Base-by-base conservation (phyloP, 2,113 vertebrate species). In the Pogonocichla stellata region DNA sequence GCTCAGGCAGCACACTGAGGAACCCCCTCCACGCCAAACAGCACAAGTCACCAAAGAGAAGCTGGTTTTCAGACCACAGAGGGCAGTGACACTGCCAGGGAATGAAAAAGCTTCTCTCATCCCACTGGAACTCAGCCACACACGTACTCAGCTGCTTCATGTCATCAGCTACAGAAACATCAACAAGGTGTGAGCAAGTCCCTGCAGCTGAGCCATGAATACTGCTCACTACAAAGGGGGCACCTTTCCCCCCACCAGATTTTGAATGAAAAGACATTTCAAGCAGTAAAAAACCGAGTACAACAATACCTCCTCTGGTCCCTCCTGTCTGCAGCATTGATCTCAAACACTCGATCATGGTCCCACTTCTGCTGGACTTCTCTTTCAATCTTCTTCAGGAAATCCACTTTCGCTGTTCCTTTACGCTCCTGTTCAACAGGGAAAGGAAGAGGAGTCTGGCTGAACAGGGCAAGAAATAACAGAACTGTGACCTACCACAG, bases 341-440 rank as follows among this genome's bases (percentile, higher is more conserved):
- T 33, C 91, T 99, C 98, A 98, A 99, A 99, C 4, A 97, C 79
- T 66, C 96, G 98, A 60, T 99, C 98, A 51, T 84, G 90, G 14
- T 99, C 98, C 99, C 99, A 99, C 98, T 99, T 99, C 74, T 98
- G 97, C 93, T 99, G 99, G 74, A 99, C 97, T 74, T 99, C 99
- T 24, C 93, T 96, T 92, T 99, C 99, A 71, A 99, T 99, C 95
- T 98, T 99, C 97, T 98, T 99, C 94, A 99, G 93, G 83, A 98
- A 99, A 97, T 99, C 99, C 6, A 99, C 98, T 94, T 99, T 99
- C 0, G 99, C 98, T 16, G 99, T 99, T 94, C 99, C 99, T 90
- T 99, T 99, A 60, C 99, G 98, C 86, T 99, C 99, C 99, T 99
- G 77, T 12, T 33, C 10, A 45, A 69, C 4, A 25, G 56, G 54